A percentile compares a stretch with the other conserved stretches of the same genome.
These are phyloP conservation scores for Epicauta chinensis DNA, from an alignment of 1,140 invertebrate genomes.

Conservation along the genomic window DNA sequence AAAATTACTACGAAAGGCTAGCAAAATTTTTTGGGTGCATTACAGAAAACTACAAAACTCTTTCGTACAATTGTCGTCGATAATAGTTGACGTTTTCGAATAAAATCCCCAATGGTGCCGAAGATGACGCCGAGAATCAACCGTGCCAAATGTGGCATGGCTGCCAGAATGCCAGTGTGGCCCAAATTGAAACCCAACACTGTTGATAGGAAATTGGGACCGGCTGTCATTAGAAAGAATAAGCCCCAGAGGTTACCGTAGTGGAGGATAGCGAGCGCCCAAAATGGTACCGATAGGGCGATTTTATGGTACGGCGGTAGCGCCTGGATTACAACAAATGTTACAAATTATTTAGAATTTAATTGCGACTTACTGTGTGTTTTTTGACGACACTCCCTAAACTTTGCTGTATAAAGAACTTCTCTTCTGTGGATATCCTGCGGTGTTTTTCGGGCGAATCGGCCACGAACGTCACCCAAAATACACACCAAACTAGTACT, in stretches of 20 bases:
- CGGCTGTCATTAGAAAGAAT: constrained; percentile 76
- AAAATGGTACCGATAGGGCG: constrained; percentile 58
- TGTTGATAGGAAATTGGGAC: constrained; percentile 68
- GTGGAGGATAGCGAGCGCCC: constrained; percentile 59
- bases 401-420: constrained; percentile 62
- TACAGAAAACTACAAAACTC: constrained; percentile 16
- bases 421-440: constrained; percentile 68
- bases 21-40: not conserved
- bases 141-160: constrained; percentile 60
- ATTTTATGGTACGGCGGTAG: constrained; percentile 56
- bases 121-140: constrained; percentile 58
- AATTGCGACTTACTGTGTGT: constrained; percentile 40
- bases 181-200: constrained; percentile 72
- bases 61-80: constrained; percentile 9
- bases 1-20: constrained; percentile 3
- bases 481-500: constrained; percentile 49
- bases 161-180: constrained; percentile 61
- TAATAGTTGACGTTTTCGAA: constrained; percentile 40
- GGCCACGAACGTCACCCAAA: constrained; percentile 60
- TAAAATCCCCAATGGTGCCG: constrained; percentile 59
- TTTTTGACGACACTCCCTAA: constrained; percentile 50
- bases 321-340: not conserved
- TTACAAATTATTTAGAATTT: not conserved
- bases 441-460: constrained; percentile 70
- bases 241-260: constrained; percentile 74